Conservation (phyloP, 2,888 invertebrate species). For the Rhaphigaster nebulosa region DNA sequence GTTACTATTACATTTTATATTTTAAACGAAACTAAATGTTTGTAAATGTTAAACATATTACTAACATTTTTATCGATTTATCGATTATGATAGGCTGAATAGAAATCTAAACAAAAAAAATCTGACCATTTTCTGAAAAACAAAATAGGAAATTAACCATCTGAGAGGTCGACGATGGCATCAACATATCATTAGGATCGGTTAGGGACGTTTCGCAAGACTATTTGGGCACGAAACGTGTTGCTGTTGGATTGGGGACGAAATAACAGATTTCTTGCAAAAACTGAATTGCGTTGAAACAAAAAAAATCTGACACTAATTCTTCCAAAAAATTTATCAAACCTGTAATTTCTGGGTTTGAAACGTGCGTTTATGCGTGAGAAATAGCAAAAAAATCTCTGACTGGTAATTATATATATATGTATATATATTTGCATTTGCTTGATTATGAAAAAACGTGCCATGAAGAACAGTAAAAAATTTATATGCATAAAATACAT, state of each 20-base stretch:
- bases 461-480: too few species aligned
- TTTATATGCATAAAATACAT: too few species aligned
- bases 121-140: background rate
- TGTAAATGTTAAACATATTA: too few species aligned
- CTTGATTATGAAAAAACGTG: too few species aligned
- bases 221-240: background rate
- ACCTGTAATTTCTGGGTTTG: background rate
- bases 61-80: too few species aligned
- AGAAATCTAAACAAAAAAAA: too few species aligned
- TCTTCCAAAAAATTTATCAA: background rate
- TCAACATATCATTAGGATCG: slow-evolving; percentile 30
- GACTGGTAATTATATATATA: background rate
- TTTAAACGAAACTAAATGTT: too few species aligned
- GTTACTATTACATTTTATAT: too few species aligned
- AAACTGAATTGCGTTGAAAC: background rate
- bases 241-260: slow-evolving; percentile 7
- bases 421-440: background rate
- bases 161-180: background rate
- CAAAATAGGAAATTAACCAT: background rate
- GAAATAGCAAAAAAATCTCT: background rate
- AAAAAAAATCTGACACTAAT: background rate
- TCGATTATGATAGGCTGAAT: too few species aligned
- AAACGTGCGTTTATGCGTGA: background rate
- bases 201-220: background rate
- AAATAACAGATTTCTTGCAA: slow-evolving; percentile 28